Percentiles rank a stretch among this genome's conserved stretches.
Conservation (phyloP, 2,797 vertebrate species). For the Geotrypetes seraphini region DNA sequence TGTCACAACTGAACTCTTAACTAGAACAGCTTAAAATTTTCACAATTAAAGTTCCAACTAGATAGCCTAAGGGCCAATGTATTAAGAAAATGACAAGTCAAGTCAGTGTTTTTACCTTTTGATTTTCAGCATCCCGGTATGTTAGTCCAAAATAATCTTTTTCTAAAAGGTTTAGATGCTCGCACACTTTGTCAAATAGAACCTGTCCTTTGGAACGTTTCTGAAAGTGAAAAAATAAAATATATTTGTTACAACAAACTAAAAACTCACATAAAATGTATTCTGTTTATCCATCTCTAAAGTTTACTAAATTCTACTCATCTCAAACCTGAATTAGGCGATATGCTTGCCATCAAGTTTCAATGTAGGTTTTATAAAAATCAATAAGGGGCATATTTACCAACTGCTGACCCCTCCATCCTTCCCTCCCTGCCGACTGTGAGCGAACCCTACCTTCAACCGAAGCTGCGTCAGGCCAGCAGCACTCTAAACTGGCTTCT, state of each 20-base stretch:
- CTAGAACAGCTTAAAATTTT: too few species aligned
- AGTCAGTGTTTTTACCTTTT: conserved; percentile 93
- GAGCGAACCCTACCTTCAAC: too few species aligned
- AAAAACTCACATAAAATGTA: neutral
- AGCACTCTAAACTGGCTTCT: too few species aligned
- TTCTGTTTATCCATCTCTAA: conserved; percentile 5
- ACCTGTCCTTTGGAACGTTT: conserved; percentile 84
- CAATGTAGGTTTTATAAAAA: neutral
- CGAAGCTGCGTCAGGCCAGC: too few species aligned
- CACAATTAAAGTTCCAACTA: too few species aligned
- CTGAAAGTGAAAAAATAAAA: conserved; percentile 42
- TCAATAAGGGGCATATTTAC: too few species aligned
- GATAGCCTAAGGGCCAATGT: too few species aligned
- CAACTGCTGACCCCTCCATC: too few species aligned
- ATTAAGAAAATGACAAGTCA: too few species aligned
- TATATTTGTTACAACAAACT: too few species aligned
- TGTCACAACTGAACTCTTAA: too few species aligned
- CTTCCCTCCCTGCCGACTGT: too few species aligned
- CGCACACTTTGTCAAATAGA: conserved; percentile 89
- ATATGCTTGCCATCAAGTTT: neutral
- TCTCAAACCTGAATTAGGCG: neutral
- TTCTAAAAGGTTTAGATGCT: conserved; percentile 92
- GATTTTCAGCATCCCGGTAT: conserved; percentile 83
- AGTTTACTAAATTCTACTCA: neutral
- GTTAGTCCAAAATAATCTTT: conserved; percentile 94